phyloP scores from a whole-genome alignment of 2,797 vertebrate species.

The Phaenicophaeus curvirostris region DNA sequence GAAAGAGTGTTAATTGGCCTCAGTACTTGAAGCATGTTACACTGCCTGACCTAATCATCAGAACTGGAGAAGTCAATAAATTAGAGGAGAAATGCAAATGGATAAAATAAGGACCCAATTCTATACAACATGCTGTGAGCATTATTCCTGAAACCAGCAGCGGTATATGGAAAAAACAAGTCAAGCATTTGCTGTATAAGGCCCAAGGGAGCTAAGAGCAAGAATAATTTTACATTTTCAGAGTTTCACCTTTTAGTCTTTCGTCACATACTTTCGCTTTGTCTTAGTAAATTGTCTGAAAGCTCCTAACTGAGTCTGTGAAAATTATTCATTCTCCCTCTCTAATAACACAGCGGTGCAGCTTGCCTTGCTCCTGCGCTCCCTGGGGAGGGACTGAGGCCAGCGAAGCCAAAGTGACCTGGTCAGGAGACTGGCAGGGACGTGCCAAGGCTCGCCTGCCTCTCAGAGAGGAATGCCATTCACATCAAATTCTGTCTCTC shows the following conservation, averaged over 20 bases:
- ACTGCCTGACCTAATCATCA: conserved; percentile 65
- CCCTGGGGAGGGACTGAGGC: not conserved
- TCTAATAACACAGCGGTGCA: not conserved
- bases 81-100: conserved; percentile 51
- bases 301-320: not conserved
- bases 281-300: conserved; percentile 15
- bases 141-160: not conserved
- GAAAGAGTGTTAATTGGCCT: conserved; percentile 71
- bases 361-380: not conserved
- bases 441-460: not conserved
- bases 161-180: not conserved
- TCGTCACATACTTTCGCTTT: not conserved
- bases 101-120: conserved; percentile 14
- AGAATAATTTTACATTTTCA: conserved; percentile 16
- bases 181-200: conserved; percentile 20
- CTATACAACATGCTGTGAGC: not conserved
- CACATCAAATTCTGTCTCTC: accelerated
- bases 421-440: not conserved
- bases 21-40: conserved; percentile 53
- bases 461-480: not conserved
- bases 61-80: conserved; percentile 59
- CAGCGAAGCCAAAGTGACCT: not conserved
- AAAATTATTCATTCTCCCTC: conserved; percentile 6
- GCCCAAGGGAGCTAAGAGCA: not conserved
- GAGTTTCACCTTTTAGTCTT: conserved; percentile 34